Percentiles rank a stretch among this genome's conserved stretches.
Conservation (phyloP, 1,140 invertebrate genomes). For the Pseudomyrmex cubaensis region DNA sequence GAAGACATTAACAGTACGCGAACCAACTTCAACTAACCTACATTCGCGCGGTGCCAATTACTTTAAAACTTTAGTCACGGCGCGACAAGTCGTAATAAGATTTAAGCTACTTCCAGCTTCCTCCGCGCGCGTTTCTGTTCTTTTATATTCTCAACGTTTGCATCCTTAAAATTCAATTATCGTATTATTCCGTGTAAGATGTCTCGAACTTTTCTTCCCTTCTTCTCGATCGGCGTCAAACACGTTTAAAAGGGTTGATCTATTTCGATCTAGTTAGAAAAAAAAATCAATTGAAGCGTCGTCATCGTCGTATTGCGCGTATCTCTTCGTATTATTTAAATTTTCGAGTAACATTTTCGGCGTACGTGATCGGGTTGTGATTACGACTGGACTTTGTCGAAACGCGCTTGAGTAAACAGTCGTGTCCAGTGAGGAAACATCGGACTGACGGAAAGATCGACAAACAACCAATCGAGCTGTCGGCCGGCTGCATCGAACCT, state of each 20-base stretch:
- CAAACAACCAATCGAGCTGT: conserved; percentile 47
- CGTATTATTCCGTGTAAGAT: neutral
- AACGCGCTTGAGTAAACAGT: conserved; percentile 37
- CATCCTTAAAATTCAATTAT: conserved; percentile 30
- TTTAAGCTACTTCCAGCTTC: neutral
- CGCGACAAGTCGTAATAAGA: neutral
- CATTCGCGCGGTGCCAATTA: conserved; percentile 29
- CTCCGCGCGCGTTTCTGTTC: neutral
- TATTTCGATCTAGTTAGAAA: neutral
- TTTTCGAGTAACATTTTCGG: conserved; percentile 16
- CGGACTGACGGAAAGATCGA: conserved; percentile 39
- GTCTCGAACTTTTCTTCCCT: neutral
- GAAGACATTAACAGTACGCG: conserved; percentile 30
- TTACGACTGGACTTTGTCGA: conserved; percentile 44
- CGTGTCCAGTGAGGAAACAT: conserved; percentile 23
- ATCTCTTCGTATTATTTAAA: neutral
- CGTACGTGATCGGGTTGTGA: conserved; percentile 19
- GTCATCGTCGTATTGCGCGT: neutral
- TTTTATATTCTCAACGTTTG: conserved; percentile 8
- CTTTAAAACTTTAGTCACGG: conserved; percentile 36
- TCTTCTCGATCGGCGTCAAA: neutral
- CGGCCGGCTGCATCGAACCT: conserved; percentile 6
- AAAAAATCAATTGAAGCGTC: neutral
- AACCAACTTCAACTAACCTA: conserved; percentile 6
- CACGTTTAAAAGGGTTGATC: neutral